Conservation (phyloP, 2,113 vertebrate species). For the Antidorcas marsupialis region DNA sequence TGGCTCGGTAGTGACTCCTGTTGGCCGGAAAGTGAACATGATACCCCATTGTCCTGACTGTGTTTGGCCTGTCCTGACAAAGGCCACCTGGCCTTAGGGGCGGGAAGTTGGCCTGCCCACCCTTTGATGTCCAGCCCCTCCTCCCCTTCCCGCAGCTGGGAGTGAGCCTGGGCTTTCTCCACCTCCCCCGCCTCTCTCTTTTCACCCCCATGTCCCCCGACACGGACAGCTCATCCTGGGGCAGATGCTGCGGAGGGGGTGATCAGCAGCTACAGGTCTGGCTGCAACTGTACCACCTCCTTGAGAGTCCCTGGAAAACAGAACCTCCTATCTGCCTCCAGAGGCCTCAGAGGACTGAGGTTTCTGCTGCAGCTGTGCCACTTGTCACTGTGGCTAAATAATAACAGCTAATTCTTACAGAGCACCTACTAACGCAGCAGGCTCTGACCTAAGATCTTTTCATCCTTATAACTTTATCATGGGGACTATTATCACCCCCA, state of each 20-base stretch:
- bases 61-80: conserved; percentile 61
- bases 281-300: not conserved
- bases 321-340: not conserved
- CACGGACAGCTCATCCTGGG: not conserved
- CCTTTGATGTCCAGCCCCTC: conserved; percentile 61
- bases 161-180: conserved; percentile 21
- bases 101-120: conserved; percentile 63
- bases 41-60: conserved; percentile 63
- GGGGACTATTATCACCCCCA: not conserved
- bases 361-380: not conserved
- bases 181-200: not conserved
- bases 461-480: not conserved
- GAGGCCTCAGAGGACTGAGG: not conserved
- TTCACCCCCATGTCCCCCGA: not conserved
- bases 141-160: conserved; percentile 39
- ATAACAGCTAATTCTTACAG: not conserved
- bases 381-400: not conserved
- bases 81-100: conserved; percentile 73
- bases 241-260: not conserved
- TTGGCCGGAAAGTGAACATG: conserved; percentile 65
- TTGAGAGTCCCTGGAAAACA: not conserved
- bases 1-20: conserved; percentile 64
- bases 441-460: not conserved
- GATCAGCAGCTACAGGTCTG: not conserved
- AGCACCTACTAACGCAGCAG: not conserved